Evolutionary conservation across 1,140 invertebrate species (phyloP).

Genomic region (Drosophila lacteicornis): DNA sequence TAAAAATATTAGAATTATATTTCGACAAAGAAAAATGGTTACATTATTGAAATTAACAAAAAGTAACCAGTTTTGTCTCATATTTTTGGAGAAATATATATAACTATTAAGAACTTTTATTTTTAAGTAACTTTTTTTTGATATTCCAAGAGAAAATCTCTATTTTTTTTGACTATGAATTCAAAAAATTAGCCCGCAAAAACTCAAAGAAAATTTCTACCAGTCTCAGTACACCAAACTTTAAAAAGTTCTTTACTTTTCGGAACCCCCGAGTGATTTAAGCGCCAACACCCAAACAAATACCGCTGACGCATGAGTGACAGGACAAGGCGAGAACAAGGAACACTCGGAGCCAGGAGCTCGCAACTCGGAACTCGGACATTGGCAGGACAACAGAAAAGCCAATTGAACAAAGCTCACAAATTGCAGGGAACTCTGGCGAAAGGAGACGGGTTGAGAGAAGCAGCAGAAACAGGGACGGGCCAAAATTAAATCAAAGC

Average conservation of each 20-base stretch:
- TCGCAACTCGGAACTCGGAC: conserved; percentile 3
- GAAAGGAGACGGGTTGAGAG: conserved; percentile 17
- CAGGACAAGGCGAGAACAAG: conserved; percentile 41
- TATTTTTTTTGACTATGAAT: no score
- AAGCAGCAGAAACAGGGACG: conserved; percentile 8
- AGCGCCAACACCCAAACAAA: conserved; percentile 32
- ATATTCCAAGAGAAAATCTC: not conserved
- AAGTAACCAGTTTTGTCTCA: not conserved
- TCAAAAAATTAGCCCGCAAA: not conserved
- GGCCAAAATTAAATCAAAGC: conserved; percentile 78
- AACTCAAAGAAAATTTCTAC: not conserved
- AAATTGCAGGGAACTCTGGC: conserved; percentile 56
- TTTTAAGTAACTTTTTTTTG: not conserved
- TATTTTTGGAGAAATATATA: no score
- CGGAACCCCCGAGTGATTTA: conserved; percentile 43
- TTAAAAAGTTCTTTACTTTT: conserved; percentile 40
- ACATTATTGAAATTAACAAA: not conserved
- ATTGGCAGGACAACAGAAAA: conserved; percentile 43
- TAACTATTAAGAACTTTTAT: not conserved
- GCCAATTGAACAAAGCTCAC: conserved; percentile 79
- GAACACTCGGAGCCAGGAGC: conserved; percentile 1
- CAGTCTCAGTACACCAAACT: conserved; percentile 1
- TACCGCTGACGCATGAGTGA: conserved; percentile 67
- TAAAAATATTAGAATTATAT: not conserved
- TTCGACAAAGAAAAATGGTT: not conserved